Conservation (phyloP, 2,113 vertebrate genomes). For the Cygnus buccinator region DNA sequence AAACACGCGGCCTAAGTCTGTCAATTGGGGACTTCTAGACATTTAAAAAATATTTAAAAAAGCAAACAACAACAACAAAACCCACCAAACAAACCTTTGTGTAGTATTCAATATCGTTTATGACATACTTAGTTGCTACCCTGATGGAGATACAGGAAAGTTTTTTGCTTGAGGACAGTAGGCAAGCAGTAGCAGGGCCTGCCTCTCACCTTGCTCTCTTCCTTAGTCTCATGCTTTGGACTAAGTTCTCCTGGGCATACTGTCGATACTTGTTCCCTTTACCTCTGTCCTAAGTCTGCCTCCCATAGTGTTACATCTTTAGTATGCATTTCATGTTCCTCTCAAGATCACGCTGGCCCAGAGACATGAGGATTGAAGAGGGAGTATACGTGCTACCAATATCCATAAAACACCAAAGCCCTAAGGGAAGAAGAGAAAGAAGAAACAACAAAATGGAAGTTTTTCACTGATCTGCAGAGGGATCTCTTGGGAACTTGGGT, state of each 20-base stretch:
- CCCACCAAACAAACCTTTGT: background rate
- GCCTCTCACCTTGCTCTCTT: background rate
- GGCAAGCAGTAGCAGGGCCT: background rate
- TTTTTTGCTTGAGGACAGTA: background rate
- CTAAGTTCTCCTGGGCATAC: background rate
- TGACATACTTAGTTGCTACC: background rate
- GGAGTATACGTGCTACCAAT: background rate
- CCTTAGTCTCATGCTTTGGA: background rate
- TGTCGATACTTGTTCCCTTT: background rate
- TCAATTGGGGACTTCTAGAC: background rate
- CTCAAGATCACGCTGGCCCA: background rate
- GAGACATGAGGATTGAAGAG: background rate
- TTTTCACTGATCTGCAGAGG: background rate
- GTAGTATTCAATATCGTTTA: background rate
- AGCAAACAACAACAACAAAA: background rate
- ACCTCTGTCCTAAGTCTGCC: background rate
- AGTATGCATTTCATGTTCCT: background rate
- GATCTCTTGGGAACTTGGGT: background rate
- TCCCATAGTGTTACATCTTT: background rate
- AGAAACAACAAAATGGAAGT: background rate
- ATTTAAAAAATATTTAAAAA: background rate
- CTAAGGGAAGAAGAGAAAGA: background rate
- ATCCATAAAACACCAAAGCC: background rate
- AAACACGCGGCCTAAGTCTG: background rate
- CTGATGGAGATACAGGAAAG: background rate